Conservation (phyloP, 1,140 invertebrate species). For the Dinothrombium tinctorium region DNA sequence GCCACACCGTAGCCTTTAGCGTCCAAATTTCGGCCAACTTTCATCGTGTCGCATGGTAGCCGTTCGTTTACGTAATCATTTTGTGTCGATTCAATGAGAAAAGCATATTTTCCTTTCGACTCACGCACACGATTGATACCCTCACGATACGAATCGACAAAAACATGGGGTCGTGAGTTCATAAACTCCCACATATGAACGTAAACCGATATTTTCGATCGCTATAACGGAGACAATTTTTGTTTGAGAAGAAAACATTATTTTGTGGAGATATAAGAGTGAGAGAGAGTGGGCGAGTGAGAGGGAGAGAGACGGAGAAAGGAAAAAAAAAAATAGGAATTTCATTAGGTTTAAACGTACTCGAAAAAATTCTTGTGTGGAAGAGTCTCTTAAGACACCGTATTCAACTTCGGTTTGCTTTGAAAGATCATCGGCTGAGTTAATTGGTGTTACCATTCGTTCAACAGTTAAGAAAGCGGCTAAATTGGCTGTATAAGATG, state of each 20-base stretch:
- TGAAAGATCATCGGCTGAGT: slow-evolving; percentile 73
- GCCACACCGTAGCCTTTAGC: slow-evolving; percentile 27
- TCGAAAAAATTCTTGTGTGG: slow-evolving; percentile 78
- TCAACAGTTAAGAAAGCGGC: slow-evolving; percentile 92
- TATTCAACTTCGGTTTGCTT: slow-evolving; percentile 89
- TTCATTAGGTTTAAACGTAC: slow-evolving; percentile 31
- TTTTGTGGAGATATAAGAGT: too few relatives aligned
- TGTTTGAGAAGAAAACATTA: too few relatives aligned
- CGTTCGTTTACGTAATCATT: slow-evolving; percentile 25
- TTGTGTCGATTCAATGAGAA: slow-evolving; percentile 28
- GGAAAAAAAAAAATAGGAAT: neutral
- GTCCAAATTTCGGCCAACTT: slow-evolving; percentile 26
- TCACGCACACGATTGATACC: slow-evolving; percentile 22
- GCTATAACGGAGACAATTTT: slow-evolving; percentile 30
- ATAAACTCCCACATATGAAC: slow-evolving; percentile 90
- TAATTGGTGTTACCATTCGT: slow-evolving; percentile 72
- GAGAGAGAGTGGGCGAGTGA: too few relatives aligned
- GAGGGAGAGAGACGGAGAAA: neutral
- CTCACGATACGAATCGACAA: slow-evolving; percentile 21
- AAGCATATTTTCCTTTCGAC: slow-evolving; percentile 31
- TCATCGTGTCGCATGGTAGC: slow-evolving; percentile 33
- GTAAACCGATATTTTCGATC: slow-evolving; percentile 67
- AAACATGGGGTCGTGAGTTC: slow-evolving; percentile 26
- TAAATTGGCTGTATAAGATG: slow-evolving; percentile 58
- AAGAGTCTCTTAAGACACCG: slow-evolving; percentile 34